Conservation (phyloP, 37 sponge, comb jelly and placozoan genomes). For the Cliona cf. orientalis region DNA sequence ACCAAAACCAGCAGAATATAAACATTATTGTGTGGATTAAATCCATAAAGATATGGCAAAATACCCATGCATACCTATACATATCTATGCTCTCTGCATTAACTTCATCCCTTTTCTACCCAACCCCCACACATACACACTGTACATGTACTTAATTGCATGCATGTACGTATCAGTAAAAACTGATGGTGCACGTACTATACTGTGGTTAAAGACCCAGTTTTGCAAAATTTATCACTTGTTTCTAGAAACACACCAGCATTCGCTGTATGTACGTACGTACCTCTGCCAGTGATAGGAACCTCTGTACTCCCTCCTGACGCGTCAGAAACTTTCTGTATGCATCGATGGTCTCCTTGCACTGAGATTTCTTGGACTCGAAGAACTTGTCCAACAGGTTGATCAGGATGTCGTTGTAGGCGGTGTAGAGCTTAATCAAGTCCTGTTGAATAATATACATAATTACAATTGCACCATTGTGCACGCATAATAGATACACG, state of each 20-base stretch:
- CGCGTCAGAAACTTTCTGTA: slow-evolving; percentile 77
- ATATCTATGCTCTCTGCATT: too few relatives aligned
- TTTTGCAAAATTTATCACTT: too few relatives aligned
- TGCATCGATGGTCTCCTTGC: slow-evolving; percentile 74
- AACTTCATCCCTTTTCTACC: too few relatives aligned
- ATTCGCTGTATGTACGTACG: too few relatives aligned
- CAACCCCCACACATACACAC: not conserved
- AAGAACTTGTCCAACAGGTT: slow-evolving; percentile 85
- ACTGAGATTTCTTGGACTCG: slow-evolving; percentile 88
- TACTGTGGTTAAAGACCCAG: too few relatives aligned
- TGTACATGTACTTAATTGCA: not conserved
- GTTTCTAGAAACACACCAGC: too few relatives aligned
- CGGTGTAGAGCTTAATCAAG: slow-evolving; percentile 76
- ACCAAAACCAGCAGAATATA: too few relatives aligned
- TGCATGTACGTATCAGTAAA: too few relatives aligned
- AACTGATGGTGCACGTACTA: too few relatives aligned
- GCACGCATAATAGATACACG: too few relatives aligned
- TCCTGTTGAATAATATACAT: slow-evolving; percentile 71
- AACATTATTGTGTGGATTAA: not conserved
- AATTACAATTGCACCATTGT: not conserved
- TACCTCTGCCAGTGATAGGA: slow-evolving; percentile 83
- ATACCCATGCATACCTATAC: too few relatives aligned
- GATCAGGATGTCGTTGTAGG: slow-evolving; percentile 85
- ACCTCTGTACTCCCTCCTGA: slow-evolving; percentile 74
- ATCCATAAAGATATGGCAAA: too few relatives aligned